These are phyloP conservation scores for Smithornis capensis DNA, from an alignment of 2,113 vertebrate genomes.

Conservation along the genomic window DNA sequence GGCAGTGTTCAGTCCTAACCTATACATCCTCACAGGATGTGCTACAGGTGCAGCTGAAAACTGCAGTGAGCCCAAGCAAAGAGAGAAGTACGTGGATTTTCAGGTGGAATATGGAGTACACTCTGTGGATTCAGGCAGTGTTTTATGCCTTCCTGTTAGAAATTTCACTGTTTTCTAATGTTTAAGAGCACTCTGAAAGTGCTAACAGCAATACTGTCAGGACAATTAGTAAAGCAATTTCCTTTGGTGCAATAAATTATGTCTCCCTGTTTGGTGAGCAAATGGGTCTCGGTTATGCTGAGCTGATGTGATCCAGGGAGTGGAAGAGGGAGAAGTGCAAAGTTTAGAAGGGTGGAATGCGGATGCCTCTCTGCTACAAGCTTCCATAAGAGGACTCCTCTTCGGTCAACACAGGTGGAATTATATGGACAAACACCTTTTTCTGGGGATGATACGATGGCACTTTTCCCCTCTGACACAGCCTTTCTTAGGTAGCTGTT, in stretches of 20 bases:
- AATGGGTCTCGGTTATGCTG: not conserved
- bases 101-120: not conserved
- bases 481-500: not conserved
- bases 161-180: not conserved
- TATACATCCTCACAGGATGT: not conserved
- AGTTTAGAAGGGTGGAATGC: not conserved
- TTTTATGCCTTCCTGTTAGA: not conserved
- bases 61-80: not conserved
- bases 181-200: not conserved
- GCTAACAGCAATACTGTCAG: not conserved
- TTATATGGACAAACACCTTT: not conserved
- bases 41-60: not conserved
- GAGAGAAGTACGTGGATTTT: not conserved
- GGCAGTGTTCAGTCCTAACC: not conserved
- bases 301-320: not conserved
- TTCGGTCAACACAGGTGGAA: not conserved
- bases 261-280: not conserved
- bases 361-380: not conserved
- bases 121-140: not conserved
- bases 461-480: not conserved
- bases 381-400: not conserved
- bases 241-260: conserved; percentile 6
- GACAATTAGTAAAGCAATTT: not conserved
- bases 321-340: not conserved
- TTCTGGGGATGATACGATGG: not conserved